Evolutionary conservation across 2,888 invertebrate genomes (phyloP), one percentile per base, ranked within the genome.

Genomic region (Magallana nippona): DNA sequence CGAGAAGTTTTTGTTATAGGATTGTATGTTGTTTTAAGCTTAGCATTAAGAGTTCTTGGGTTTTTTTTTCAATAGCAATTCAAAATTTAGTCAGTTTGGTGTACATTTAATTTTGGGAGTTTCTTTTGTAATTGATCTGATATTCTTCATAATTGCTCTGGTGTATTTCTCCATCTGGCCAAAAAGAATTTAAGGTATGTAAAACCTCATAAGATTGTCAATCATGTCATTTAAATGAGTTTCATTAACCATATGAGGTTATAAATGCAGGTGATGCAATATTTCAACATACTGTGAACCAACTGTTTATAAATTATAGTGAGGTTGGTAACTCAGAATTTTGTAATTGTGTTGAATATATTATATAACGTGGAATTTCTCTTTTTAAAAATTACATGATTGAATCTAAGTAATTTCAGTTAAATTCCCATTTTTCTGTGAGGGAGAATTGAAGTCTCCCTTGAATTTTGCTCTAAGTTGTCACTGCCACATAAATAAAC

Each of bases 51-150:
- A 63, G 63, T 63, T 19, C 63, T 63, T 10, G 63, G 22, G 19
- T 0, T 63, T 22, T 63, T n/a, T 63, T 10, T 63, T 63, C 13
- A 63, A 63, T 63, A 63, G 11, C 10, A 63, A 22, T 63, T 63
- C 63, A 13, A 63, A 63, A 63, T 63, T 8, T 22, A 13, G 22
- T 11, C 63, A 63, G 3, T 63, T 63, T 19, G 11, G 63, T 63
- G 19, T 63, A 27, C 10, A 11, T 63, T 63, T 27, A 63, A 22
- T 22, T 63, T 63, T 63, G 22, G 27, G 63, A 63, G 22, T 63
- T 63, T 63, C 63, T 27, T 63, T 63, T 63, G 22, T 63, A 8
- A 27, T 63, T 63, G 63, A 63, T 63, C 19, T 63, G 22, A 63
- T 63, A 63, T 63, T 63, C 19, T 22, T 19, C 27, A 27, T 63